Conservation (phyloP, 2,797 vertebrate species). For the Acestrorhynchus altus region DNA sequence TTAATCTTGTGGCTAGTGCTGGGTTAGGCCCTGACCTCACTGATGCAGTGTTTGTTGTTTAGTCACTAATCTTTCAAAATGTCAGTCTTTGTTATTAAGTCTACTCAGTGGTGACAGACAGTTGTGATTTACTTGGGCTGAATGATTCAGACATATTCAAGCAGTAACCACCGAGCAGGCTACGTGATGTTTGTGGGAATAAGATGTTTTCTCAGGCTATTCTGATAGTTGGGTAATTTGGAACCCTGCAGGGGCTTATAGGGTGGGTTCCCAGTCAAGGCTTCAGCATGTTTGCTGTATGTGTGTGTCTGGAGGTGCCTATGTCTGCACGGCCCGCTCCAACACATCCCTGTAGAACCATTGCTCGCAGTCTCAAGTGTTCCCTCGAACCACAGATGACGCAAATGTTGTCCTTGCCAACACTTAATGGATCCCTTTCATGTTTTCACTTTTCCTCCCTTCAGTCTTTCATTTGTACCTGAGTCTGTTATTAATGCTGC, state of each 20-base stretch:
- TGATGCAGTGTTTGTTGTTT: background rate
- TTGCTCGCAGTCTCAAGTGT: conserved; percentile 71
- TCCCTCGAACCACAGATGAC: conserved; percentile 77
- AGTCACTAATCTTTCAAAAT: background rate
- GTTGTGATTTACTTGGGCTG: background rate
- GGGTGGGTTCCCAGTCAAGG: conserved; percentile 12
- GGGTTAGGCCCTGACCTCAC: background rate
- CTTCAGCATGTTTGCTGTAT: conserved; percentile 3
- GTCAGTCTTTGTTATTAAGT: background rate
- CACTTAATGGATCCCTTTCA: conserved; percentile 75
- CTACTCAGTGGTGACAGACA: background rate
- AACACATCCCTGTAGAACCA: conserved; percentile 72
- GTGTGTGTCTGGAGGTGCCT: conserved; percentile 46
- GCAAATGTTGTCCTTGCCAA: conserved; percentile 72
- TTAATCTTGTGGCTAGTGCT: background rate
- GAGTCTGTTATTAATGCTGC: conserved; percentile 63
- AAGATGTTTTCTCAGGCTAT: background rate
- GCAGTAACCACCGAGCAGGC: background rate
- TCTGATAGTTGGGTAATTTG: background rate
- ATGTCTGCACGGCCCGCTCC: conserved; percentile 60
- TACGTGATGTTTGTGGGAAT: background rate
- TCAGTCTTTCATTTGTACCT: conserved; percentile 70
- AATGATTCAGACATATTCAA: background rate
- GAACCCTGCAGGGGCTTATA: background rate
- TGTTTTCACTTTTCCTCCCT: conserved; percentile 66